Percentiles rank a stretch among this genome's conserved stretches.
Conservation (phyloP, 2,113 vertebrate genomes). For the Panurus biarmicus region DNA sequence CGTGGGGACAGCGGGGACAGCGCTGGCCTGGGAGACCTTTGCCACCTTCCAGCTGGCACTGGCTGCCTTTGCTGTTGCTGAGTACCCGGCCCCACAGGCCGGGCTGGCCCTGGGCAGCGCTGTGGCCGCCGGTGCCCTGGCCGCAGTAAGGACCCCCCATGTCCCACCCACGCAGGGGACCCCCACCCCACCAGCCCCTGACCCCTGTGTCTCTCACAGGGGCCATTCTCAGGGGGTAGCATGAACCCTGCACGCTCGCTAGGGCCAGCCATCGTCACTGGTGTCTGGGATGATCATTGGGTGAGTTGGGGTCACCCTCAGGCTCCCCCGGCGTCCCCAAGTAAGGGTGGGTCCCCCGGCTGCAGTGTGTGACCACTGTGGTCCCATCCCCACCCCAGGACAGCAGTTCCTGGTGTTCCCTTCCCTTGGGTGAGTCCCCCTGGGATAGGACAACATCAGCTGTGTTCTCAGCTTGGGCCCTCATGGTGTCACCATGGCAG, state of each 20-base stretch:
- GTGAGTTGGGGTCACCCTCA: constrained; percentile 27
- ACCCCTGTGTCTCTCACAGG: constrained; percentile 30
- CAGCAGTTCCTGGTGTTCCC: accelerated
- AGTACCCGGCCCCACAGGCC: constrained; percentile 54
- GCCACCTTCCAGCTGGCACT: constrained; percentile 82
- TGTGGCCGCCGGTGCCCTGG: constrained; percentile 68
- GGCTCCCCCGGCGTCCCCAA: accelerated
- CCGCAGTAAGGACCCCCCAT: constrained; percentile 53
- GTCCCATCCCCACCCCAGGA: neutral
- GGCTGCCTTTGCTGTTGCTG: constrained; percentile 71
- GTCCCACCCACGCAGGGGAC: accelerated
- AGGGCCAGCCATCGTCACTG: constrained; percentile 76
- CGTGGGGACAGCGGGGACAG: constrained; percentile 69
- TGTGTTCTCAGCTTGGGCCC: neutral
- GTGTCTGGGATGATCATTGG: constrained; percentile 81
- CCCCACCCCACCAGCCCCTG: neutral
- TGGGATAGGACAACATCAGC: too few relatives aligned
- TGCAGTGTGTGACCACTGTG: accelerated
- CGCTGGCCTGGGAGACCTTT: constrained; percentile 74
- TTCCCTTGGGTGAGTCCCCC: neutral
- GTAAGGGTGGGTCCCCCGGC: neutral
- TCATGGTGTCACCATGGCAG: neutral
- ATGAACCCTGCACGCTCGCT: constrained; percentile 79
- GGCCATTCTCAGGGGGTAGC: constrained; percentile 75
- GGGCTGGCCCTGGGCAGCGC: constrained; percentile 77